Percentiles rank a stretch among this genome's conserved stretches.
Evolutionary conservation across 2,888 invertebrate genomes (phyloP).

Genomic region (Chloroclysta siterata): DNA sequence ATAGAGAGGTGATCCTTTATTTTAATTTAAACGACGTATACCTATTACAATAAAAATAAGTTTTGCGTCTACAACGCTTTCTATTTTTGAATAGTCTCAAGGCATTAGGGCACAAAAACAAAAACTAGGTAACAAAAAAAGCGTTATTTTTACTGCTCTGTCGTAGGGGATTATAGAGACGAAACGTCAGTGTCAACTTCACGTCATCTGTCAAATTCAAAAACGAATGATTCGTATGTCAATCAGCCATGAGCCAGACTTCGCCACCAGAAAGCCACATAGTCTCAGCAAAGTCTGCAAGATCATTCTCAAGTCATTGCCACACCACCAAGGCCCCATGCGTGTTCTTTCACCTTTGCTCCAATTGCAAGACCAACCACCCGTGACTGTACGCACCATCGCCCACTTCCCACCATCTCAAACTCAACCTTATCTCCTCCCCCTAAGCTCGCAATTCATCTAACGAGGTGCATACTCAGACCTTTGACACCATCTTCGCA

Average conservation of each 20-base stretch:
- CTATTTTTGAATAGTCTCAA: too few relatives aligned
- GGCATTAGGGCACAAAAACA: too few relatives aligned
- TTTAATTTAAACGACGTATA: too few relatives aligned
- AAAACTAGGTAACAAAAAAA: too few relatives aligned
- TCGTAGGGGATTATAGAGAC: too few relatives aligned
- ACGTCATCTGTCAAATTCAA: too few relatives aligned
- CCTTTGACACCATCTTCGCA: constrained; percentile 23
- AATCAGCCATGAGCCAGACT: background rate
- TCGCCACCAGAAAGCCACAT: background rate
- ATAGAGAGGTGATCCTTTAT: too few relatives aligned
- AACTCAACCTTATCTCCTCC: constrained; percentile 25
- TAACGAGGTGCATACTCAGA: background rate
- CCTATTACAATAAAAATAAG: too few relatives aligned
- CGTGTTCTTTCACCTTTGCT: constrained; percentile 82
- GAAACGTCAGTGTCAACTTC: too few relatives aligned
- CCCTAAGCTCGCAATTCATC: constrained; percentile 2
- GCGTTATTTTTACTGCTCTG: too few relatives aligned
- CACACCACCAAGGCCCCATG: constrained; percentile 41
- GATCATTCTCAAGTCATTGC: constrained; percentile 28
- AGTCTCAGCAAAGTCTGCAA: constrained; percentile 6
- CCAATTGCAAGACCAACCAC: constrained; percentile 71
- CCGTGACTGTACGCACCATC: constrained; percentile 73
- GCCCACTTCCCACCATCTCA: constrained; percentile 16
- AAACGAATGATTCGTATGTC: too few relatives aligned
- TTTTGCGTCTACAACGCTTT: too few relatives aligned